These are phyloP conservation scores for Whitmania pigra DNA, from an alignment of 1,140 invertebrate genomes.

Conservation along the genomic window DNA sequence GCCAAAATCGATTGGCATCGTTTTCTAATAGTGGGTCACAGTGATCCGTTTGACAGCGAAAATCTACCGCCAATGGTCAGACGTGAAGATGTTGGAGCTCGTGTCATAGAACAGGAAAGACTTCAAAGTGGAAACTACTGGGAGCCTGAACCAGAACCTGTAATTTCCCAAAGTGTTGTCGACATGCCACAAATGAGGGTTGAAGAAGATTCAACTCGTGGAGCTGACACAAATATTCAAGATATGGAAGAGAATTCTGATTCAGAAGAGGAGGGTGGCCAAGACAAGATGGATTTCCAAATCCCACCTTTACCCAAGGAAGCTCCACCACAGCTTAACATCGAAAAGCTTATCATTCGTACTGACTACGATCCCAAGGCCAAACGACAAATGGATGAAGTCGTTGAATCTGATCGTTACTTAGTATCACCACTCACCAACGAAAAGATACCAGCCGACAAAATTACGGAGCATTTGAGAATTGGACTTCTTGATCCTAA, in stretches of 20 bases:
- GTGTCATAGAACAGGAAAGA: slow-evolving; percentile 68
- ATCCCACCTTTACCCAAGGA: slow-evolving; percentile 47
- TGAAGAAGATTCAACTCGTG: slow-evolving; percentile 7
- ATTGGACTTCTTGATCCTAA: slow-evolving; percentile 58
- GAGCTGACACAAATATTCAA: slow-evolving; percentile 21
- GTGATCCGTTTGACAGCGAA: slow-evolving; percentile 84
- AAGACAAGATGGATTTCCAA: slow-evolving; percentile 19
- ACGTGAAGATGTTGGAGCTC: slow-evolving; percentile 84
- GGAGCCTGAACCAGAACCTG: too few relatives aligned
- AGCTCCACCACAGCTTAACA: slow-evolving; percentile 33
- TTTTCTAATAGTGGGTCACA: slow-evolving; percentile 98
- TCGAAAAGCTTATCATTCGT: slow-evolving; percentile 74
- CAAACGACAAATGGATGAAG: neutral
- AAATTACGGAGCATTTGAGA: slow-evolving; percentile 93
- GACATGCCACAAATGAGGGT: neutral
- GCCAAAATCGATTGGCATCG: slow-evolving; percentile 99
- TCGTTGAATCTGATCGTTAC: slow-evolving; percentile 63
- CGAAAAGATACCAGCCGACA: slow-evolving; percentile 87
- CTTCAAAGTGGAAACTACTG: too few relatives aligned
- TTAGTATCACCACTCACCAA: slow-evolving; percentile 95
- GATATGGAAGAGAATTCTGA: slow-evolving; percentile 50
- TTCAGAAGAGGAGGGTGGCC: slow-evolving; percentile 31
- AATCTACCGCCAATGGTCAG: slow-evolving; percentile 87
- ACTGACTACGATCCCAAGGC: slow-evolving; percentile 77
- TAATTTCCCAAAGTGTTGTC: too few relatives aligned